Base-by-base conservation (phyloP, 2,113 vertebrate genomes). In the Poeciliopsis occidentalis region DNA sequence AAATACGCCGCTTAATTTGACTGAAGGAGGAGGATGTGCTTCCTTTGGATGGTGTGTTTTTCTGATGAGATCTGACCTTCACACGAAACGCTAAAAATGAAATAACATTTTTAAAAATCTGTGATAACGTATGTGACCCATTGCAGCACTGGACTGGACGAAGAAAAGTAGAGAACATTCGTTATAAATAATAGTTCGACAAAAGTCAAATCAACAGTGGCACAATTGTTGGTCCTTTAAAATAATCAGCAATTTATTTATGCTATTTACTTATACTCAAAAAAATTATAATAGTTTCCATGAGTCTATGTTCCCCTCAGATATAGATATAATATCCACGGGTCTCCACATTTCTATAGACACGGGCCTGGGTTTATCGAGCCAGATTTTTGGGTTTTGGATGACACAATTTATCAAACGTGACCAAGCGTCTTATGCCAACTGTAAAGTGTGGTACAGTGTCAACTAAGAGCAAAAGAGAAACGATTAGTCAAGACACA, bases 1-100 rank as follows among this genome's bases (percentile, higher is more conserved):
- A 83, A 79, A 79, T 67, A 71, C 17, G 76, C 37, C 66, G 66
- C 68, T 65, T 80, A 69, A 83, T 31, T 66, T 80, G 54, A 85
- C 70, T 71, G 76, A 79, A 82, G 67, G 60, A 73, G 32, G 31
- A 80, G 62, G 69, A 76, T 60, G 34, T 37, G 60, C 79, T 78
- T 73, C 69, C 69, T 74, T 65, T 51, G 47, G 27, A 85, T 1
- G 4, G 66, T 12, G 13, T 3, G 1, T 3, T 8, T 57, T 85
- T 62, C 32, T 81, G 67, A 78, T 26, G 51, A 72, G 34, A 65
- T n/a, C 67, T 81, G 84, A 84, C 80, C 80, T 84, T 85, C 60
- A 0, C n/a, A 63, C 61, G 32, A 11, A 61, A 64, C 63, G 57
- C 61, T 67, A 4, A 37, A 34, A 70, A 80, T 32, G 4, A 32